Conservation (phyloP, 92 coral and sea anemone species). For the Parazoanthus darwini region DNA sequence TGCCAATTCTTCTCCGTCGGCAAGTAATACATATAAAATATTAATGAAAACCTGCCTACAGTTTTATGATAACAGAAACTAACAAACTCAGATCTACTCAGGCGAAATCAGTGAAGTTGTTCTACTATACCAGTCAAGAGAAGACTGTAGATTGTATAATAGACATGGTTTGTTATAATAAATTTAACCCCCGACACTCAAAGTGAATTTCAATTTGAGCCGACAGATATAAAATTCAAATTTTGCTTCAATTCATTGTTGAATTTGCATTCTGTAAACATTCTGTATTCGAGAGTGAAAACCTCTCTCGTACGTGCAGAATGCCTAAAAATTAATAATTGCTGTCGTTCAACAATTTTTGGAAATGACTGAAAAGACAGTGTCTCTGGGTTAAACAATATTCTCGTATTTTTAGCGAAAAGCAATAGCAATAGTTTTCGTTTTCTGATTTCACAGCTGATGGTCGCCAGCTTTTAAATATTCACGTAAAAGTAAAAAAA, state of each 20-base stretch:
- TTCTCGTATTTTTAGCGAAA: background rate
- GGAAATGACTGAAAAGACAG: background rate
- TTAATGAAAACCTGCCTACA: slow-evolving; percentile 22
- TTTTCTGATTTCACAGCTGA: background rate
- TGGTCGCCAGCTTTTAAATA: background rate
- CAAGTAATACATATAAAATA: slow-evolving; percentile 11
- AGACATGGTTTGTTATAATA: background rate
- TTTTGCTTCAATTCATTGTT: slow-evolving; percentile 44
- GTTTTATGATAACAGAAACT: background rate
- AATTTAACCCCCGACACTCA: background rate
- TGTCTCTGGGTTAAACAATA: too few species aligned
- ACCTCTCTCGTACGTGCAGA: background rate
- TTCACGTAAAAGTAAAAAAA: background rate
- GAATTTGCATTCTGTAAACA: slow-evolving; percentile 72
- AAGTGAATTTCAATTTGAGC: slow-evolving; percentile 31
- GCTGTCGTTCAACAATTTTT: background rate
- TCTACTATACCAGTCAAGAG: background rate
- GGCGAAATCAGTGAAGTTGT: background rate
- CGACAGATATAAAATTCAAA: slow-evolving; percentile 50
- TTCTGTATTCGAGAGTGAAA: slow-evolving; percentile 21
- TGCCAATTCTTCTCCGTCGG: background rate
- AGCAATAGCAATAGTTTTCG: background rate
- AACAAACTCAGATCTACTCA: background rate
- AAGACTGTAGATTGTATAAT: background rate
- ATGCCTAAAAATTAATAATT: background rate